Evolutionary conservation across 2,113 vertebrate genomes (phyloP), one percentile per base, ranked within the genome.

Genomic region (Verasper variegatus): DNA sequence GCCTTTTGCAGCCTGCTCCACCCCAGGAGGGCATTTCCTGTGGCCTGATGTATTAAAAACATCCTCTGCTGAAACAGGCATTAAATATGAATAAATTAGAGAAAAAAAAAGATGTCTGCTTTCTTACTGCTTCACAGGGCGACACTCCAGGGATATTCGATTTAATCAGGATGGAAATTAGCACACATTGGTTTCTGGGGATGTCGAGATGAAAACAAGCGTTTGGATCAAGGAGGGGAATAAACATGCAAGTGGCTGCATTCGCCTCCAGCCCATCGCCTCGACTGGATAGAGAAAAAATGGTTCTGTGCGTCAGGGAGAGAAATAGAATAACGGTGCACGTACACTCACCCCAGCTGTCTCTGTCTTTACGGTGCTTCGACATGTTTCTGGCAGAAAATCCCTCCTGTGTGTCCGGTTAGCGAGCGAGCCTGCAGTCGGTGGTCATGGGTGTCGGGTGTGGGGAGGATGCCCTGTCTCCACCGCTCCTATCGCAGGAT

Each of bases 271-370:
- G 82, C 83, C 77, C 83, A 69, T 84, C 45, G 75, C 52, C 73
- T 71, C 80, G 81, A 18, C 58, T 18, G 26, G 37, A 37, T 17
- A 37, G 26, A 31, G 26, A 8, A 42, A 55, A 49, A 74, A 78
- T 20, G 23, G 35, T 1, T 47, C 40, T 61, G 76, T 74, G 82
- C 84, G 85, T 86, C 78, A 85, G 55, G 51, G 63, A 18, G 47
- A 17, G 14, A 31, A 66, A 80, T 45, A 73, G 68, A 1, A 81
- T 42, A 85, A 86, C 60, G 70, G 15, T 76, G 85, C 85, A 91
- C 88, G 72, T 84, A 88, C 87, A 95, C 96, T 96, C 93, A 97
- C 97, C 96, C 97, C 97, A 98, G 86, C 97, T 97, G 90, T 97
- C 97, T 87, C 96, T 91, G 77, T 97, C 95, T 88, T 92, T 96